Conservation (phyloP, 1,140 invertebrate species). For the Drosophila ogumai region DNA sequence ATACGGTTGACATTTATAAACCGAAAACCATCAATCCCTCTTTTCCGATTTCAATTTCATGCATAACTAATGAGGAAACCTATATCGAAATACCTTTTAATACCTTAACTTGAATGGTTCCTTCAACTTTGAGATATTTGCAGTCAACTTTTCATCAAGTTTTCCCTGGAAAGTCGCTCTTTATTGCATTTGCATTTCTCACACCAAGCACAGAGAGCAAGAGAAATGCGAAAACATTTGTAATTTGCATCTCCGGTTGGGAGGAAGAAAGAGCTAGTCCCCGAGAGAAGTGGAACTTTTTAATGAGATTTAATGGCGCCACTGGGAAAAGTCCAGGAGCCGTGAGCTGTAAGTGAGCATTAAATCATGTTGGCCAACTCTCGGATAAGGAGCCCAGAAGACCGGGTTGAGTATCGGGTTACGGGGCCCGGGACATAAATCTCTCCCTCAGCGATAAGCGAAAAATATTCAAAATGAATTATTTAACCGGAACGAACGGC, state of each 20-base stretch:
- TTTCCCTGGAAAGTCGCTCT: conserved; percentile 11
- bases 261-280: background rate
- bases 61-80: conserved; percentile 56
- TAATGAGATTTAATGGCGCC: conserved; percentile 82
- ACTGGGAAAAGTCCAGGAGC: conserved; percentile 63
- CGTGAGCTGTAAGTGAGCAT: conserved; percentile 69
- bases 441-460: conserved; percentile 77
- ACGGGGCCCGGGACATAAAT: conserved; percentile 68
- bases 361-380: conserved; percentile 69
- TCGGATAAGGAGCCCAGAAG: conserved; percentile 63
- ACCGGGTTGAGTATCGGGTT: conserved; percentile 62
- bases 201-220: background rate
- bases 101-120: conserved; percentile 5
- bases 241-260: conserved; percentile 59
- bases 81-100: background rate
- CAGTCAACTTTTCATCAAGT: conserved; percentile 31
- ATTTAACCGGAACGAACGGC: conserved; percentile 50
- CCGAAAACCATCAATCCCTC: background rate
- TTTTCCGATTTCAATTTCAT: conserved; percentile 59
- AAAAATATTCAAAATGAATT: conserved; percentile 80
- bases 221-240: conserved; percentile 69
- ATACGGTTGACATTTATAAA: background rate
- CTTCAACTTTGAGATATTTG: conserved; percentile 34
- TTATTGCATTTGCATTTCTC: conserved; percentile 39
- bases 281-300: conserved; percentile 60